Evolutionary conservation across 2,888 invertebrate species (phyloP), one percentile per base, ranked within the genome.

Genomic region (Phalangium opilio): DNA sequence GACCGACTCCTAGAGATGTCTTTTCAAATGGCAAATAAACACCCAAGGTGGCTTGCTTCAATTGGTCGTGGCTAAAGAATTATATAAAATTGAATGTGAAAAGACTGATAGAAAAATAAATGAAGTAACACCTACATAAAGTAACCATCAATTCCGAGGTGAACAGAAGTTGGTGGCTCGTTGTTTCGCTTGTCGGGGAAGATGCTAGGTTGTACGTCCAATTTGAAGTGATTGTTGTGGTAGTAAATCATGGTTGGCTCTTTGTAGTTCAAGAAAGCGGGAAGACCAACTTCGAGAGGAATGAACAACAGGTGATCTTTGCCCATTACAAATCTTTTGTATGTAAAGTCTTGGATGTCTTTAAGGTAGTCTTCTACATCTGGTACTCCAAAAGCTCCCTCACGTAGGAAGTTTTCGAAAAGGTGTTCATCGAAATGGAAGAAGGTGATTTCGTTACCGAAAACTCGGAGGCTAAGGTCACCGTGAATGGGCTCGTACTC

Each of bases 131-230:
- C 27, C 5, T 27, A 27, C 27, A 27, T 27, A 8, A 27, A 27
- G 8, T 27, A 27, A 27, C 27, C 27, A 27, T 27, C 27, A 8
- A 27, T 8, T 4, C 27, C 27, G 5, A 27, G 8, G 8, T 27
- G 27, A 27, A 27, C 5, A 27, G 27, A 27, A 4, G 27, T 27
- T 27, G 27, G 27, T 4, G 27, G 27, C 27, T 27, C 5, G 27
- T 27, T 27, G 27, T 27, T 8, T 27, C 27, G 27, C 8, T 27
- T 27, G 8, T 56, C 53, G 1, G 50, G 50, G 48, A 55, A 57
- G 44, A 56, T 51, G 7, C 51, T 50, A 0, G 57, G 57, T 2
- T 52, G 44, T 12, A 57, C 50, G 38, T 52, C 49, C 5, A 55
- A 33, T 33, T 51, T 55, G 33, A 55, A 41, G 12, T 53, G 48